Evolutionary conservation across 2,113 vertebrate genomes (phyloP).

Genomic region (Antechinus flavipes): DNA sequence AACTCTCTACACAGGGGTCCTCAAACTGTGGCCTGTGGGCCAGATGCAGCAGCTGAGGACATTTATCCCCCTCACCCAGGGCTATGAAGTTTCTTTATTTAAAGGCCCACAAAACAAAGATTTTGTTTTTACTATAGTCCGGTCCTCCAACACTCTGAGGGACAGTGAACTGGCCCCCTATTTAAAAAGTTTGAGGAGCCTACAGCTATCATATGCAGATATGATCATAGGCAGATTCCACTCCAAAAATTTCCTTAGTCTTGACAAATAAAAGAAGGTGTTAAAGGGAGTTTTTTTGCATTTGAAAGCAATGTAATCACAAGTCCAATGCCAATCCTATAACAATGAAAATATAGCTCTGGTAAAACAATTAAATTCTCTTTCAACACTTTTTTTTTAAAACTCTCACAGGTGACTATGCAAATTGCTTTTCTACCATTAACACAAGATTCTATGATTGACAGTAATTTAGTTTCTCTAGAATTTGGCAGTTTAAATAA

Average conservation of each 20-base stretch:
- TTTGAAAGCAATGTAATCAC: neutral
- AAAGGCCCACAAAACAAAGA: too few species aligned
- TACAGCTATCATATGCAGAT: neutral
- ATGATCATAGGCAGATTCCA: neutral
- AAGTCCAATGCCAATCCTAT: neutral
- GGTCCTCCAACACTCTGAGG: too few species aligned
- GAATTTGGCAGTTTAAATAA: neutral
- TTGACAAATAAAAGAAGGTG: neutral
- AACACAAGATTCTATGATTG: neutral
- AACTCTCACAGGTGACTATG: slow-evolving; percentile 26
- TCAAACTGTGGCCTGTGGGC: too few species aligned
- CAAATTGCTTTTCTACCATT: neutral
- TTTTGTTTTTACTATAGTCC: too few species aligned
- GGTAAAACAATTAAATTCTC: neutral
- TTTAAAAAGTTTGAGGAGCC: too few species aligned
- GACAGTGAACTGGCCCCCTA: too few species aligned
- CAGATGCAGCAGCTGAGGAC: too few species aligned
- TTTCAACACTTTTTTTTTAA: neutral
- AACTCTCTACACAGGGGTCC: neutral
- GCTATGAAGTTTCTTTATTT: too few species aligned
- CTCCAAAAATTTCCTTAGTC: neutral
- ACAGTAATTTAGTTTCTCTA: slow-evolving; percentile 3
- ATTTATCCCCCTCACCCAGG: too few species aligned
- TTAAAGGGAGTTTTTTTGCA: neutral
- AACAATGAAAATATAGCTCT: neutral